Conservation (phyloP, 2,888 invertebrate genomes). For the Dicyrtoma fusca region DNA sequence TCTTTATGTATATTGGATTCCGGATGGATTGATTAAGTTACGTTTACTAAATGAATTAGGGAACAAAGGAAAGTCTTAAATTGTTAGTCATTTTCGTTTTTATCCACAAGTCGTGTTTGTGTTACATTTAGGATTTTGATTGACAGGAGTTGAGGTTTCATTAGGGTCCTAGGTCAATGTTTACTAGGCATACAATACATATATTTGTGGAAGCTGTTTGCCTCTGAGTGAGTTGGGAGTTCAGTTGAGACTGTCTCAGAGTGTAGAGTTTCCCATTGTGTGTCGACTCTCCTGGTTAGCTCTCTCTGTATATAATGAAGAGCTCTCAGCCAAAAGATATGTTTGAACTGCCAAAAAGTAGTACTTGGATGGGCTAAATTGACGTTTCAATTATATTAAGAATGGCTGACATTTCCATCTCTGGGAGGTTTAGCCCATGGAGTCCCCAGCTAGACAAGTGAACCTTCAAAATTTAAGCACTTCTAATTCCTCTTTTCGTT, state of each 20-base stretch:
- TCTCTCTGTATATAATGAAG: not conserved
- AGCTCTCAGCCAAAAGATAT: constrained; percentile 11
- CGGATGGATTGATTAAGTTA: too few species aligned
- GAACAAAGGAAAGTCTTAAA: too few species aligned
- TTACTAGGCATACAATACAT: too few species aligned
- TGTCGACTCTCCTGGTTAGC: not conserved
- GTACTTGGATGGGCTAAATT: constrained; percentile 21
- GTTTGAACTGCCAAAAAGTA: constrained; percentile 17
- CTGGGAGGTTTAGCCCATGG: not conserved
- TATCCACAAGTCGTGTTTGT: too few species aligned
- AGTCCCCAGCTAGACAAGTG: constrained; percentile 4
- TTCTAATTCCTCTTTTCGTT: constrained; percentile 30
- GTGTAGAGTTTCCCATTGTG: not conserved
- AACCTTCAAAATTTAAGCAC: constrained; percentile 30
- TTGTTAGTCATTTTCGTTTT: too few species aligned
- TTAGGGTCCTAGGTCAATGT: too few species aligned
- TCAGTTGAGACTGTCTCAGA: not conserved
- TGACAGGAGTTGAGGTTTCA: too few species aligned
- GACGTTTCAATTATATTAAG: constrained; percentile 35
- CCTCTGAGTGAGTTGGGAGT: too few species aligned
- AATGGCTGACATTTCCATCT: constrained; percentile 18
- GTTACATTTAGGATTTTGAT: too few species aligned
- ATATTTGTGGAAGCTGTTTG: too few species aligned
- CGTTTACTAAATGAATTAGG: too few species aligned
- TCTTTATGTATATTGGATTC: too few species aligned